These are phyloP conservation scores for Melospiza georgiana DNA, from an alignment of 2,113 vertebrate genomes.

Conservation along the genomic window DNA sequence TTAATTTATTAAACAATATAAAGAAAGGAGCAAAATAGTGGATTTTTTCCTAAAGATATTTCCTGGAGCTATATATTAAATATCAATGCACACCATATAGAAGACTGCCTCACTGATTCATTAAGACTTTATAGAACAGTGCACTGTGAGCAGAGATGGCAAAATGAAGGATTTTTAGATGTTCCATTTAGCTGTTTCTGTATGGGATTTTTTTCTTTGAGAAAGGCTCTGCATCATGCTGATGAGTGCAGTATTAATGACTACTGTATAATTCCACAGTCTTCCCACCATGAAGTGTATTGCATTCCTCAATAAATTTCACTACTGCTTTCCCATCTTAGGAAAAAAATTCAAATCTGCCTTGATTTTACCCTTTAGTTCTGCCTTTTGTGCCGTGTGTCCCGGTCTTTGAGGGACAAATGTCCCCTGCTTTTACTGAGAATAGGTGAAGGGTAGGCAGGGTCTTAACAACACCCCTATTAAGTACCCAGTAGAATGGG, in stretches of 20 bases:
- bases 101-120: background rate
- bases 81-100: background rate
- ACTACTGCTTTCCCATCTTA: background rate
- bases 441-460: background rate
- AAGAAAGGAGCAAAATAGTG: background rate
- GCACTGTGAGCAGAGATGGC: background rate
- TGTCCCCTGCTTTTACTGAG: background rate
- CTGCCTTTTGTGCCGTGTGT: background rate
- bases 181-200: background rate
- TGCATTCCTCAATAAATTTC: background rate
- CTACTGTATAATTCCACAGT: background rate
- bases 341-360: background rate
- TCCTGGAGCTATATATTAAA: background rate
- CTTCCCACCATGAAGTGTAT: background rate
- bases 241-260: background rate
- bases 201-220: background rate
- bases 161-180: background rate
- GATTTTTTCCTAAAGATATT: background rate
- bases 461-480: background rate
- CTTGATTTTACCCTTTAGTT: background rate
- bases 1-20: background rate
- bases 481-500: background rate
- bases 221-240: background rate
- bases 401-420: background rate
- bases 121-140: background rate